Base-by-base conservation (phyloP, 1,140 invertebrate species). In the Lepidurus arcticus region DNA sequence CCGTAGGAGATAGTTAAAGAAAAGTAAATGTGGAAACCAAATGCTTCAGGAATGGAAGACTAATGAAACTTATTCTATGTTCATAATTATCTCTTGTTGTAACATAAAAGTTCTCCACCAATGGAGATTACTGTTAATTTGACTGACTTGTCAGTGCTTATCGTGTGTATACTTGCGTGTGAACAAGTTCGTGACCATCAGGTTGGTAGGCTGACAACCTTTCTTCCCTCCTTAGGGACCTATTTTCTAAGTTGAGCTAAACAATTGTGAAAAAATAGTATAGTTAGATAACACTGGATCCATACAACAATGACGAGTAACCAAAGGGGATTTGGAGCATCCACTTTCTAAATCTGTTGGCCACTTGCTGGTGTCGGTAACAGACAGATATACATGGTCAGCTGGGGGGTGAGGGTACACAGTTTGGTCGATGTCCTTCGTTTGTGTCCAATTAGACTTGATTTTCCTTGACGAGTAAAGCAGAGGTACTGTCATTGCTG, bases 401-500 rank as follows among this genome's bases (percentile, higher is more conserved):
- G 13, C 53, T 65, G 21, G 53, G 53, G 21, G 53, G 53, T 24
- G 16, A 65, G 7, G 21, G 21, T 65, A 65, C 21, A 65, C 8
- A 65, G 21, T 65, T 65, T 65, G 53, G 53, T 65, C 53, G 8
- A 65, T 1, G 21, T 16, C 6, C 53, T 9, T 65, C n/a, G 16
- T 65, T 65, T 16, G 6, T 16, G 53, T 7, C 11, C 34, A 44
- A 11, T 76, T 76, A 76, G 75, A 76, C 75, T 9, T 44, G 43
- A 42, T 76, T 76, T 76, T 76, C 75, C 75, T 76, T 76, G 26
- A 47, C 45, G 16, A 76, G 43, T 9, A 76, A 76, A 6, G 75
- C 43, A 0, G 75, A 76, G 5, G 75, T 42, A 47, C 75, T 76
- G 43, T 76, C 75, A 42, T 76, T 44, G 16, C 75, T 76, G 21